Evolutionary conservation across 2,113 vertebrate genomes (phyloP).

Genomic region (Aramus guarauna): DNA sequence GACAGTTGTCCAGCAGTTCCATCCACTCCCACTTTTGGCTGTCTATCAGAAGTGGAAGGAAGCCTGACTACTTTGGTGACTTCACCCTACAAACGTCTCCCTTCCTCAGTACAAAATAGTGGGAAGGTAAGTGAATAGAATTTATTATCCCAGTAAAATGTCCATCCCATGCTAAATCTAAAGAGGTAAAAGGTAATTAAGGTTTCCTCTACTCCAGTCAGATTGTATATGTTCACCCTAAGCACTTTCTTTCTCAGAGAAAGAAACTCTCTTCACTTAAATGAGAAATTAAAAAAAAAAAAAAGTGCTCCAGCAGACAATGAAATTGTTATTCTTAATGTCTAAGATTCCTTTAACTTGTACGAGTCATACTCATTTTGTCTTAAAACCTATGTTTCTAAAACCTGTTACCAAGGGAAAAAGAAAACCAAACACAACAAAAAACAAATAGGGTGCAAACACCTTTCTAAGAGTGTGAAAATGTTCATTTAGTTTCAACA

Average conservation of each 20-base stretch:
- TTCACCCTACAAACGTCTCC: not conserved
- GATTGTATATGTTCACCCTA: not conserved
- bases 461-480: not conserved
- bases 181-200: not conserved
- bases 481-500: not conserved
- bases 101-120: not conserved
- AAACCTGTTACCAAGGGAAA: not conserved
- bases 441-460: accelerated
- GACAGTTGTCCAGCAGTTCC: not conserved
- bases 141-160: not conserved
- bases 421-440: not conserved
- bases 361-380: not conserved
- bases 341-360: not conserved
- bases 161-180: not conserved
- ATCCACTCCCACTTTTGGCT: not conserved
- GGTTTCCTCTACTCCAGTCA: not conserved
- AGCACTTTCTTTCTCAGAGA: not conserved
- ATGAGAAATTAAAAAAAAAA: not conserved
- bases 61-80: not conserved
- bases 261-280: not conserved
- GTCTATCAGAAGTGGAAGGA: not conserved
- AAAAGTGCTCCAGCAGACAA: not conserved
- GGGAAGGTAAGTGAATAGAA: not conserved
- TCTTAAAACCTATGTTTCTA: not conserved
- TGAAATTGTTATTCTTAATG: not conserved